These are phyloP conservation scores for Drosophila quinaria DNA, from an alignment of 2,888 invertebrate genomes.

Conservation along the genomic window DNA sequence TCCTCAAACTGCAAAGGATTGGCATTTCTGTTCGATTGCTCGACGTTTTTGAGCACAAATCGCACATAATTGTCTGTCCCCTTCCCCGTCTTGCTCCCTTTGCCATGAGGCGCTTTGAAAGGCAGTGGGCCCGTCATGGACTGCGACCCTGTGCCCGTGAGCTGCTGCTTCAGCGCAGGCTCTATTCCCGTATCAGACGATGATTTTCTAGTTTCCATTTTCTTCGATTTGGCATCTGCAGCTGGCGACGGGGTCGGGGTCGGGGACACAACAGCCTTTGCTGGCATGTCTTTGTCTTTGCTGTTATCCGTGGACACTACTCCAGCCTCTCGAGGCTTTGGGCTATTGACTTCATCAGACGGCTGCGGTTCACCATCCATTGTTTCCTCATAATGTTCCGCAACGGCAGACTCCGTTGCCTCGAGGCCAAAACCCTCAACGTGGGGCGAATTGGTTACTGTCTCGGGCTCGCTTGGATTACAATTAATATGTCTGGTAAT, in stretches of 20 bases:
- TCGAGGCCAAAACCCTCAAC: constrained; percentile 48
- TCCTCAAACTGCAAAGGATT: constrained; percentile 82
- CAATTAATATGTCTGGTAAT: constrained; percentile 33
- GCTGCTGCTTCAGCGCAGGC: constrained; percentile 58
- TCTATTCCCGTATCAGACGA: constrained; percentile 73
- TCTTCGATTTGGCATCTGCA: constrained; percentile 50
- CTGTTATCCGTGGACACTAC: constrained; percentile 67
- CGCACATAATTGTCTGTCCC: constrained; percentile 74
- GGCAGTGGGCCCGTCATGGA: constrained; percentile 56
- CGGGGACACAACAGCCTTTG: constrained; percentile 50
- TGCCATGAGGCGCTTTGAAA: constrained; percentile 47
- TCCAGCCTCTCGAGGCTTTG: constrained; percentile 52
- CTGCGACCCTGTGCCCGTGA: constrained; percentile 41
- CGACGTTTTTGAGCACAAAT: constrained; percentile 85
- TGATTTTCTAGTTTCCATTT: constrained; percentile 70
- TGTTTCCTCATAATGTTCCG: constrained; percentile 67
- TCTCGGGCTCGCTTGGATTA: constrained; percentile 22
- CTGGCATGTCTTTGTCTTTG: constrained; percentile 75
- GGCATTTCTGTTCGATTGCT: constrained; percentile 81
- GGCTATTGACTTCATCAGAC: constrained; percentile 55
- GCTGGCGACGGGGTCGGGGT: constrained; percentile 27
- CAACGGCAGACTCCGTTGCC: constrained; percentile 44
- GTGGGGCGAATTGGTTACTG: constrained; percentile 25
- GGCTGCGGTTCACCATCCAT: constrained; percentile 70
- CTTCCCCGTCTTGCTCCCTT: constrained; percentile 35